Evolutionary conservation across 1,140 invertebrate species (phyloP).

Genomic region (Bactericera cockerelli): DNA sequence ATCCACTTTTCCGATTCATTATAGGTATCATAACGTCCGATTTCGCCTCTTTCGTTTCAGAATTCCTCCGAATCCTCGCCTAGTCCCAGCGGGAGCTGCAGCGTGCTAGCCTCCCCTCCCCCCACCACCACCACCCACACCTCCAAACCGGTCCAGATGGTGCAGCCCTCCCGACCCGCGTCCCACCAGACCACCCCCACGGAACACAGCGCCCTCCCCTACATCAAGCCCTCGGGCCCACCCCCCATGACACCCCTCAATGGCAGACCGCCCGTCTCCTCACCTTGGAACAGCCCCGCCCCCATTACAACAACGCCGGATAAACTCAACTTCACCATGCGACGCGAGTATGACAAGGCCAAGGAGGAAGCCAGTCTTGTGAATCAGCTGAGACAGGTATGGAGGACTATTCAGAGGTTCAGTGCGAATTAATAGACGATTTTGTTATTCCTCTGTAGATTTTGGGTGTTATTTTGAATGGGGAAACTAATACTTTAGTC

Average conservation of each 20-base stretch:
- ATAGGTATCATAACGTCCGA: no score
- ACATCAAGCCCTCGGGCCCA: conserved; percentile 16
- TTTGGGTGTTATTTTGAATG: no score
- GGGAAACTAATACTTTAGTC: no score
- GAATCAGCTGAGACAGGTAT: conserved; percentile 65
- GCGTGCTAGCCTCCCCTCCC: background rate
- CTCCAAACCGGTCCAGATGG: conserved; percentile 39
- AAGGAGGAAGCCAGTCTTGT: conserved; percentile 77
- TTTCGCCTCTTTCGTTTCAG: no score
- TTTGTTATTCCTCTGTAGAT: no score
- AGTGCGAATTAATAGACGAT: no score
- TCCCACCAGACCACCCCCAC: background rate
- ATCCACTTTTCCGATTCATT: no score
- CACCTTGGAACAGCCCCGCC: conserved; percentile 42
- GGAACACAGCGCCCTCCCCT: background rate
- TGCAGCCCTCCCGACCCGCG: conserved; percentile 33
- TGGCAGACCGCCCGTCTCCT: background rate
- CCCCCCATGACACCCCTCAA: background rate
- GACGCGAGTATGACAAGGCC: conserved; percentile 74
- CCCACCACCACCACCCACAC: background rate
- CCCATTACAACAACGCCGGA: conserved; percentile 49
- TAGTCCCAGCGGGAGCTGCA: background rate
- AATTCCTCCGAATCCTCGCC: background rate
- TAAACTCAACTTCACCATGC: conserved; percentile 80
- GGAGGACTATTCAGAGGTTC: no score